Evolutionary conservation across 2,113 vertebrate genomes (phyloP), one percentile per base, ranked within the genome.

Genomic region (Addax nasomaculatus): DNA sequence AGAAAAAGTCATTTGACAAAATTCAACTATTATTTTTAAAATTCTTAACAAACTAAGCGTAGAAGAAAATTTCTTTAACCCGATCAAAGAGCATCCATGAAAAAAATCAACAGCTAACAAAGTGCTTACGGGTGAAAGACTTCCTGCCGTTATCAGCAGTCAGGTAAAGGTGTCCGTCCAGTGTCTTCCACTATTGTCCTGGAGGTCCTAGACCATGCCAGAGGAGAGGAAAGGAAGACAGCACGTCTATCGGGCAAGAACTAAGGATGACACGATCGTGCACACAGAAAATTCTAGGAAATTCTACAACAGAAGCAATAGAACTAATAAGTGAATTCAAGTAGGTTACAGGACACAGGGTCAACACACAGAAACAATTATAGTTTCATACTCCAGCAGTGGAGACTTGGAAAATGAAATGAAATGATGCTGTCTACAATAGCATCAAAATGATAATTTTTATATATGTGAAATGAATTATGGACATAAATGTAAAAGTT

Each of bases 181-280:
- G 15, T 5, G 8, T 29, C 15, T 8, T 30, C n/a, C 57, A 1
- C 0, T 16, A 0, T 1, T 45, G 17, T 30, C 89, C 57, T 30
- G 30, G 45, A 57, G 39, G 30, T 4, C 57, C 57, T 2, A 5
- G 30, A 12, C 8, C 8, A 39, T 4, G 64, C 49, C 11, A 11
- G 2, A n/a, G 17, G 7, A 2, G 15, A 73, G 47, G 13, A 29
- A 12, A 29, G 80, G 49, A 14, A 58, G 10, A 60, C 6, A 33
- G 19, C 49, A 12, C 9, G 1, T 27, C 36, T 33, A 0, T 19
- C 4, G 1, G 27, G 19, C 73, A 64, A 16, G 53, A 15, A 39
- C 47, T 2, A 17, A 3, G 9, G 70, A 19, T 1, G 58, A 15
- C 83, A n/a, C 5, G 0, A 47, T 19, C 2, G 0, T 25, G 30